phyloP scores from a whole-genome alignment of 2,888 invertebrate species.

The Nezara viridula region DNA sequence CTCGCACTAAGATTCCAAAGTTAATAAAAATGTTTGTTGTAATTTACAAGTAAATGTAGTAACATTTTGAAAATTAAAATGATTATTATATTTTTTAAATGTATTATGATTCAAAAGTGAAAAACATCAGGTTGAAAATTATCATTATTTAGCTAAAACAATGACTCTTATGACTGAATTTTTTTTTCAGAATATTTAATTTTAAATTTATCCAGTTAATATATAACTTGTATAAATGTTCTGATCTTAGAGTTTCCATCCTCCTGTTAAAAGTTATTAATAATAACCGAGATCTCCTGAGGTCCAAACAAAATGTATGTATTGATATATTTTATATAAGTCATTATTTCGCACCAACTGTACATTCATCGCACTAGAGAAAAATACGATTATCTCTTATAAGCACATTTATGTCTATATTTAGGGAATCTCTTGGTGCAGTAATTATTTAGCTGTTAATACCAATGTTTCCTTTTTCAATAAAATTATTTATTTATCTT shows the following conservation, averaged over 20 bases:
- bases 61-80: neutral
- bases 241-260: neutral
- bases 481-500: slow-evolving; percentile 53
- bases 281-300: slow-evolving; percentile 37
- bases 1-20: neutral
- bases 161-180: neutral
- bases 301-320: slow-evolving; percentile 53
- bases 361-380: slow-evolving; percentile 23
- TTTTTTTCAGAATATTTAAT: neutral
- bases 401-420: slow-evolving; percentile 53
- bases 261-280: slow-evolving; percentile 29
- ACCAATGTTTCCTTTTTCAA: slow-evolving; percentile 53
- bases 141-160: neutral
- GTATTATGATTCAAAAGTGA: neutral
- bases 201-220: neutral
- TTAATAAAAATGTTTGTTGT: neutral
- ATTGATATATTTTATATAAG: slow-evolving; percentile 55
- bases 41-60: neutral
- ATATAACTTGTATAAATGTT: neutral
- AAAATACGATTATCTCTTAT: neutral
- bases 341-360: slow-evolving; percentile 46
- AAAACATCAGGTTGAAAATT: neutral
- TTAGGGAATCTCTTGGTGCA: slow-evolving; percentile 55
- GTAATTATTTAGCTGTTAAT: slow-evolving; percentile 50
- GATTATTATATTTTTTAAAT: neutral